These are phyloP conservation scores for Aphelocoma coerulescens DNA, from an alignment of 2,113 vertebrate genomes.

Conservation along the genomic window DNA sequence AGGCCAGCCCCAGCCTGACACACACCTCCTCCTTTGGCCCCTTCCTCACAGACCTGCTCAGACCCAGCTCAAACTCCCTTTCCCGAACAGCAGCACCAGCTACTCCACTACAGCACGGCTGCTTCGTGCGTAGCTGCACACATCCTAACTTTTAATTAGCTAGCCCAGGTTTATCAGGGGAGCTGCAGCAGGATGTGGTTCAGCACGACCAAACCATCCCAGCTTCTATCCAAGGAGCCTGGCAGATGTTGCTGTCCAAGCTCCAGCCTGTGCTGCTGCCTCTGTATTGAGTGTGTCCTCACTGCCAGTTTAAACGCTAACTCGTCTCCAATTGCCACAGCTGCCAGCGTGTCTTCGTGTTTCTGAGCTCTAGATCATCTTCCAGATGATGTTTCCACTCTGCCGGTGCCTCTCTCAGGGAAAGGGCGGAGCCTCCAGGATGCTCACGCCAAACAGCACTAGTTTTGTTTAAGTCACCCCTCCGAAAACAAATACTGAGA, in stretches of 20 bases:
- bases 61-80: not conserved
- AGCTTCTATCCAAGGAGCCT: not conserved
- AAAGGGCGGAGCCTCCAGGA: not conserved
- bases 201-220: not conserved
- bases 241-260: not conserved
- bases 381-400: not conserved
- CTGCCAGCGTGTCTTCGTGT: not conserved
- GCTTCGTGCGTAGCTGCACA: not conserved
- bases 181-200: conserved; percentile 37
- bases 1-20: not conserved
- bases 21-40: not conserved
- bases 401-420: not conserved
- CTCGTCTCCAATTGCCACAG: not conserved
- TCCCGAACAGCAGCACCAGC: not conserved
- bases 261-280: not conserved
- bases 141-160: not conserved
- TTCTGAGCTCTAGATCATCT: not conserved
- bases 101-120: accelerated
- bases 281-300: not conserved
- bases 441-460: not conserved
- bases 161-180: not conserved
- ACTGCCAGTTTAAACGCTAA: not conserved
- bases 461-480: not conserved
- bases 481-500: not conserved
- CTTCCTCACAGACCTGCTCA: not conserved